Evolutionary conservation across 2,888 invertebrate species (phyloP), one percentile per base, ranked within the genome.

Genomic region (Calameuta idolon): DNA sequence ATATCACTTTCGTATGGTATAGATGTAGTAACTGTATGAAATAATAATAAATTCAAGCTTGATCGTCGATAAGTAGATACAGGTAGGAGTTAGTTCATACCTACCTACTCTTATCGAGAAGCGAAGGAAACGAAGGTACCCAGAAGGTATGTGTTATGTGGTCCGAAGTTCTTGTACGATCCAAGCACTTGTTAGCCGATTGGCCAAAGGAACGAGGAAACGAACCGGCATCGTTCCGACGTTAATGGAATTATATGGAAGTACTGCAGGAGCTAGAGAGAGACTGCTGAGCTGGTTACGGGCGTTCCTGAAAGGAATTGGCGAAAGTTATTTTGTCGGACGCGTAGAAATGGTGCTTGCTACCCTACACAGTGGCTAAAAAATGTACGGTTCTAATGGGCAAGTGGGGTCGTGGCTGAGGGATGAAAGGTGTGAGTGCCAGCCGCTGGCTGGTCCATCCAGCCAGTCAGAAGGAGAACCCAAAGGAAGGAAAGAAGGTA

Each of bases 371-470:
- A 12, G 71, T 55, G 76, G 74, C 69, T 79, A 34, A 77, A 78
- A 79, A 76, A 76, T 76, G 73, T 77, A 71, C 37, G 69, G 34
- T 75, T 77, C 73, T 79, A 78, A 79, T 79, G 80, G 76, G 76
- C 34, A 40, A 33, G 74, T 76, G 79, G 77, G 71, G 68, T 77
- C 34, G 75, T 34, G 55, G 74, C 33, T 71, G 78, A 68, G 71
- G 73, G 55, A 75, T 73, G 31, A 76, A 75, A 75, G 73, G 74
- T 75, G 76, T 55, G 74, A 69, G 77, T 69, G 73, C 30, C 30
- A 71, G 23, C 71, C 69, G 73, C 74, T 75, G 68, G 73, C 73
- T n/a, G 30, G 71, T 35, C 71, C 40, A 15, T 40, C 55, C 55
- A 55, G 55, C 30, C 23, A 34, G 74, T 12, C 69, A 69, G 75